A percentile compares a stretch with the other conserved stretches of the same genome.
phyloP scores from a whole-genome alignment of 2,797 vertebrate genomes.

The Notolabrus celidotus region DNA sequence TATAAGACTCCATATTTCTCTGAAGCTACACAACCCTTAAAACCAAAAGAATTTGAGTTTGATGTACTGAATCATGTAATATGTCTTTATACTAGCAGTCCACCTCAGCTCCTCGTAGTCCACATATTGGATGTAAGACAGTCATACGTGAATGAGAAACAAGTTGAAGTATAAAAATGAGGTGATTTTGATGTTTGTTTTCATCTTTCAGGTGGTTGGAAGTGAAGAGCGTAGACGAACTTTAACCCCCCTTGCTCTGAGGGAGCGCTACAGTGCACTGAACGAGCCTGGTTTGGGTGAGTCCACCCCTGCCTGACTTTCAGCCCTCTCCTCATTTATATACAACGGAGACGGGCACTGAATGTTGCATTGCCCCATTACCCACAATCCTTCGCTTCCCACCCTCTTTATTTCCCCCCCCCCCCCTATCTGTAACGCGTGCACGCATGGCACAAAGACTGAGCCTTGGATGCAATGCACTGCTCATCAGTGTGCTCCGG shows the following conservation, averaged over 20 bases:
- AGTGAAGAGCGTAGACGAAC: slow-evolving; percentile 93
- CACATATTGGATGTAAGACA: neutral
- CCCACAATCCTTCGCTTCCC: slow-evolving; percentile 73
- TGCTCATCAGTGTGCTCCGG: slow-evolving; percentile 68
- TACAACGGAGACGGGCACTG: slow-evolving; percentile 66
- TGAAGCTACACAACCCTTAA: neutral
- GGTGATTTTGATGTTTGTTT: neutral
- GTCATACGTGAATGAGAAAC: neutral
- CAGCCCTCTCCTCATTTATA: slow-evolving; percentile 58
- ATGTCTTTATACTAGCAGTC: neutral
- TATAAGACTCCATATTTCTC: neutral
- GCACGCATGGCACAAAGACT: slow-evolving; percentile 84
- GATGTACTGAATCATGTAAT: neutral
- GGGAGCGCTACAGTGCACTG: slow-evolving; percentile 93
- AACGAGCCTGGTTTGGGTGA: slow-evolving; percentile 91
- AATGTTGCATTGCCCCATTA: slow-evolving; percentile 79
- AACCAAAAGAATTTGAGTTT: neutral
- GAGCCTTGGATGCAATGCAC: slow-evolving; percentile 82
- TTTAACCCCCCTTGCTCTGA: slow-evolving; percentile 91
- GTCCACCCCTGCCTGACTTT: slow-evolving; percentile 57
- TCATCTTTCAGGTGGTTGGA: slow-evolving; percentile 83
- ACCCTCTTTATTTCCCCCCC: slow-evolving; percentile 56
- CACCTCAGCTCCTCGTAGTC: neutral
- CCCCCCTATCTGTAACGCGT: slow-evolving; percentile 58
- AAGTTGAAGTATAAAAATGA: neutral